Base-by-base conservation (phyloP, 2,888 invertebrate species). In the Nasonovia ribisnigri region DNA sequence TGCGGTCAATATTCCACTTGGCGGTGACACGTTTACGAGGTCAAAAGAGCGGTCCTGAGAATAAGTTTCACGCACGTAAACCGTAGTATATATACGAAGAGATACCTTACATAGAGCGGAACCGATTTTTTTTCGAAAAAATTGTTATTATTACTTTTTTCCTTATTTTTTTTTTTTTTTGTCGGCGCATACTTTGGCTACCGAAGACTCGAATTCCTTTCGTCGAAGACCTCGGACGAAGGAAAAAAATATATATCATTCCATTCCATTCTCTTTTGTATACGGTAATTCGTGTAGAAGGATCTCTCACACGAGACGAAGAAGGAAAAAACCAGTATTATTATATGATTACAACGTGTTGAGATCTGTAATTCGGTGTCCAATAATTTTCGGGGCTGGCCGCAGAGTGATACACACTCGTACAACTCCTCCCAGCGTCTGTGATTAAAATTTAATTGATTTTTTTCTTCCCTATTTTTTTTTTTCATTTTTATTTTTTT, bases 21-120 rank as follows among this genome's bases (percentile, higher is more conserved):
- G 89, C 48, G 89, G 90, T 60, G 93, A 86, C 90, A 90, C 93
- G 93, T 90, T 93, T 51, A 90, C 89, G 89, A 93, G 93, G 93
- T 93, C 90, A 93, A 57, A 92, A 92, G 88, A 93, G 84, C 90
- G 84, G 84, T 93, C 92, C 57, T 43, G 84, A 90, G 90, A 93
- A 93, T 93, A 93, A 93, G 93, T 93, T 93, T 90, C 93, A 93
- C 93, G 93, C 93, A 93, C 93, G 93, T 93, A 93, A 86, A 84
- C 51, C 43, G 20, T 77, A 77, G 77, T 36, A 36, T 77, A 36
- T 36, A 67, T 16, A 67, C 29, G 6, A 26, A 67, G 43, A 92
- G 60, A 87, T 93, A 84, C 88, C 84, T 89, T 89, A 88, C 88
- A 42, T 60, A 90, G 67, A 67, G 84, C 84, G 84, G 90, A 90